These are phyloP conservation scores for Neelides folsomi DNA, from an alignment of 2,888 invertebrate species.

Conservation along the genomic window DNA sequence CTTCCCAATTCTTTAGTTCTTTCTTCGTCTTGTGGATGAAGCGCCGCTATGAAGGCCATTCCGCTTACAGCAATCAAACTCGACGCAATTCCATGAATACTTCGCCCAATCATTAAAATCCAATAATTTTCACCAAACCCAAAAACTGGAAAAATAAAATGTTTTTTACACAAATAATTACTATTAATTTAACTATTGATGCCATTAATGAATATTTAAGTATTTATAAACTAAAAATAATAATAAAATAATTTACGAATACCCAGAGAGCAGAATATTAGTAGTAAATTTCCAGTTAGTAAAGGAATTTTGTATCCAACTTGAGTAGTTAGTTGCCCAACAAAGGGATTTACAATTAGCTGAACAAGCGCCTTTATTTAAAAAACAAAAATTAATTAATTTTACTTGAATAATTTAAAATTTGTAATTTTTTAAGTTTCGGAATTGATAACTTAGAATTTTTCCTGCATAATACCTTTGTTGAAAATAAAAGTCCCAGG, in stretches of 20 bases:
- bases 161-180: too few relatives aligned
- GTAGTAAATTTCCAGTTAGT: slow-evolving; percentile 53
- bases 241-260: too few relatives aligned
- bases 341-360: slow-evolving; percentile 58
- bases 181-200: neutral
- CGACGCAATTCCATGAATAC: slow-evolving; percentile 66
- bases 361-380: slow-evolving; percentile 61
- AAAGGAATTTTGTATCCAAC: slow-evolving; percentile 56
- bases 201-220: neutral
- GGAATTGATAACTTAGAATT: neutral
- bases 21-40: slow-evolving; percentile 43
- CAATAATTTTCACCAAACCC: slow-evolving; percentile 58
- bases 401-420: neutral
- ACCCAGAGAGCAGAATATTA: slow-evolving; percentile 55
- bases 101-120: slow-evolving; percentile 56
- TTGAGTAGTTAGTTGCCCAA: slow-evolving; percentile 53
- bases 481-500: slow-evolving; percentile 49
- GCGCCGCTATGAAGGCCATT: slow-evolving; percentile 61
- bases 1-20: slow-evolving; percentile 63
- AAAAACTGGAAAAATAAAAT: slow-evolving; percentile 48
- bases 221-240: too few relatives aligned
- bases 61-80: slow-evolving; percentile 62
- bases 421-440: neutral
- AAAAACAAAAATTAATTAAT: neutral
- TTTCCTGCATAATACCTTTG: slow-evolving; percentile 18